These are phyloP conservation scores for Penaeus vannamei DNA, from an alignment of 1,140 invertebrate species.

Conservation along the genomic window DNA sequence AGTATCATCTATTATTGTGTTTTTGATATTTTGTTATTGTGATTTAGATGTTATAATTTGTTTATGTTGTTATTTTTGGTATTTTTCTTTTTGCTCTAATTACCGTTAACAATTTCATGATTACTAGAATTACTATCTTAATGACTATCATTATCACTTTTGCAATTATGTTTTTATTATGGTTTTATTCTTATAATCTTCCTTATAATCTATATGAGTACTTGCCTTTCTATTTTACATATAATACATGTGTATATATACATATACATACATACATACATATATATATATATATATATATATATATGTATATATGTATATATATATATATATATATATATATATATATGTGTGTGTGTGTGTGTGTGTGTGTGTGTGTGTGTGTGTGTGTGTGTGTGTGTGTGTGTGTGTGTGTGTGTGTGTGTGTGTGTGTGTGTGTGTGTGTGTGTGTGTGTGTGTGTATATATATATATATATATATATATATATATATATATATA, in stretches of 20 bases:
- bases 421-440: background rate
- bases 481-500: background rate
- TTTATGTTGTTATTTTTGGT: background rate
- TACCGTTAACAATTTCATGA: background rate
- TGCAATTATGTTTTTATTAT: too few species aligned
- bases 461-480: background rate
- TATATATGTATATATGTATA: background rate
- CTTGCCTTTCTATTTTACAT: too few species aligned
- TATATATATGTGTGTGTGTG: background rate
- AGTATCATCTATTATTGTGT: conserved; percentile 1
- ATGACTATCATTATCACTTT: background rate
- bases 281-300: background rate
- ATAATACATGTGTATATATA: too few species aligned
- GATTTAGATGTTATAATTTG: background rate
- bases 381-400: background rate
- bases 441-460: background rate
- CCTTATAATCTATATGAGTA: too few species aligned
- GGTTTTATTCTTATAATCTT: too few species aligned
- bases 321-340: background rate
- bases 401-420: background rate
- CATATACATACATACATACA: too few species aligned
- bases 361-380: background rate
- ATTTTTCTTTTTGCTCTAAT: background rate
- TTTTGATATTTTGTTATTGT: background rate
- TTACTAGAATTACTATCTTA: background rate